Base-by-base conservation (phyloP, 2,797 vertebrate genomes). In the Pterois miles region DNA sequence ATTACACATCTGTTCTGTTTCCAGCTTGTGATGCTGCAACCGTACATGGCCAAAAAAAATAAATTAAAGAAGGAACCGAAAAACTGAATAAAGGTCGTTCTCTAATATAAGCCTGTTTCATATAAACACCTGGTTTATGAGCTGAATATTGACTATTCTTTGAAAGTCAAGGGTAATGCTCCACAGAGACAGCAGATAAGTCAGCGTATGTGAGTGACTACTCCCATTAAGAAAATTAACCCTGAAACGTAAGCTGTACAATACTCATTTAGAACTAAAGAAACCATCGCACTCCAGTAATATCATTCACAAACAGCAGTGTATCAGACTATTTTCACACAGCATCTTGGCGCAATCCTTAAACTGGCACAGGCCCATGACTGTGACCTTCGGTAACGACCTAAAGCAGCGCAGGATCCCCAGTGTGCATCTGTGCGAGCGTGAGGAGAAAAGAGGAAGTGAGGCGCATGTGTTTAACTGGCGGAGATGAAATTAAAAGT, bases 401-500 rank as follows among this genome's bases (percentile, higher is more conserved):
- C 85, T 78, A 63, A 62, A 76, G 27, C 78, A 54, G 78, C 18
- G 31, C 66, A 3, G 48, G 9, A 62, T 88, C 81, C 86, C 89
- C 73, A 1, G 74, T 29, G 86, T 65, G 57, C 27, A 9, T 65
- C 82, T 57, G 71, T 43, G 53, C 16, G 54, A 65, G 60, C 2
- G 6, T 2, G 48, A 82, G 77, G 57, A 74, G 64, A 62, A 70
- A 66, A 43, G 74, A 76, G 75, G 74, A 82, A 81, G 84, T 9
- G 78, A 76, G 82, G 83, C 83, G 65, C 76, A 31, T 80, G 80
- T 84, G 85, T 89, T 93, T 89, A 89, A 92, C 86, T 74, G 83
- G 76, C 67, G 56, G 81, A 89, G 90, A 92, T 89, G 72, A 89
- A 94, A 92, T 91, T 92, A 88, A 91, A 92, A 84, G 84, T 6